Evolutionary conservation across 2,888 invertebrate species (phyloP).

Genomic region (Eilema caniola): DNA sequence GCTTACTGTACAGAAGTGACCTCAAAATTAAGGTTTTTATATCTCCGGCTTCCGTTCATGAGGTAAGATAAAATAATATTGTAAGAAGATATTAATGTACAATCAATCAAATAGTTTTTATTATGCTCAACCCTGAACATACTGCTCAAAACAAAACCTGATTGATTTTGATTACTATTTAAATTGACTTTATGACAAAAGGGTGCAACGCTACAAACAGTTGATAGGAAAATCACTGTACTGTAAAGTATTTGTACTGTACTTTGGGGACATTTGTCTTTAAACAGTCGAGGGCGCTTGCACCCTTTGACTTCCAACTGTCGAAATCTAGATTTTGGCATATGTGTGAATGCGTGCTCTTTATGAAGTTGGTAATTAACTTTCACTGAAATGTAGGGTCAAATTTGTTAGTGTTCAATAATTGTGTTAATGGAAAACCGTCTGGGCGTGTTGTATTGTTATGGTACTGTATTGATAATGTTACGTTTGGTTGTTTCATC

Average conservation of each 20-base stretch:
- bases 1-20: neutral
- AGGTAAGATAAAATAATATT: neutral
- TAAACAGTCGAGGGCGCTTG: neutral
- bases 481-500: neutral
- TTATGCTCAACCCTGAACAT: neutral
- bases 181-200: neutral
- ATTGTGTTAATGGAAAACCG: slow-evolving; percentile 40
- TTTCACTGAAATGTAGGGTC: slow-evolving; percentile 69
- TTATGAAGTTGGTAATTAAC: slow-evolving; percentile 67
- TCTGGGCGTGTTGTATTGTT: slow-evolving; percentile 24
- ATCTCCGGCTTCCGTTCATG: neutral
- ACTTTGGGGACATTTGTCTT: neutral
- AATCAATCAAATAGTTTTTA: neutral
- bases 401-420: slow-evolving; percentile 35
- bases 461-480: slow-evolving; percentile 13
- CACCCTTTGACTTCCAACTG: neutral
- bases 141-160: neutral
- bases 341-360: slow-evolving; percentile 36
- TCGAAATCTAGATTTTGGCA: slow-evolving; percentile 19
- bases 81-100: neutral
- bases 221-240: neutral
- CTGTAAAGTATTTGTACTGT: neutral
- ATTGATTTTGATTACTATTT: neutral
- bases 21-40: neutral
- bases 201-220: neutral